These are phyloP conservation scores for Okamejei kenojei DNA, from an alignment of 2,797 vertebrate species.

Conservation along the genomic window DNA sequence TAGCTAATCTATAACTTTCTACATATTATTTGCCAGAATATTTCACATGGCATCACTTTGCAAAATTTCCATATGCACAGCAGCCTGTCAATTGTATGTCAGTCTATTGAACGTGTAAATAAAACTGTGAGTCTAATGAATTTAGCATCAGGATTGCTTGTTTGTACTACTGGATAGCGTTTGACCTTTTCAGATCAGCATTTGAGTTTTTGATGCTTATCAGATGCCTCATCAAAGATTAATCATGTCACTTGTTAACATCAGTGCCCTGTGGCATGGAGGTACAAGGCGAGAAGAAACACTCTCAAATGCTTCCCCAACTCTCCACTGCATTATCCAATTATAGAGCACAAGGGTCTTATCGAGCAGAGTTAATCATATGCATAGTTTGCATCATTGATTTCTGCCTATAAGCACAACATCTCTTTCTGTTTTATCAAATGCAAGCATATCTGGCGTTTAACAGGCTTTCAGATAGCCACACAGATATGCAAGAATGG, in stretches of 20 bases:
- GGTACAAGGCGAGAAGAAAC: too few relatives aligned
- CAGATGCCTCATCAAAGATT: neutral
- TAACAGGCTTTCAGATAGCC: too few relatives aligned
- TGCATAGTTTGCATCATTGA: neutral
- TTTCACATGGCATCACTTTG: neutral
- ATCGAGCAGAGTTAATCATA: neutral
- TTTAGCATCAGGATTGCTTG: neutral
- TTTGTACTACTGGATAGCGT: neutral
- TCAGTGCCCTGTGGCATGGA: neutral
- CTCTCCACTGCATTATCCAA: neutral
- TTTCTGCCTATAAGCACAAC: neutral
- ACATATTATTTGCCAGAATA: neutral
- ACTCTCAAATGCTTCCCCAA: neutral
- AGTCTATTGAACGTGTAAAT: neutral
- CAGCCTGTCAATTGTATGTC: neutral
- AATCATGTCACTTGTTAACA: neutral
- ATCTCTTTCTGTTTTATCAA: neutral
- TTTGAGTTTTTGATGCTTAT: neutral
- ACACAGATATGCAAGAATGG: too few relatives aligned
- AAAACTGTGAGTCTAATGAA: neutral
- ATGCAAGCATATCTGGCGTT: neutral
- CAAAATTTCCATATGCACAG: neutral
- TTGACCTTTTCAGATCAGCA: neutral
- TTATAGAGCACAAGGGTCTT: neutral
- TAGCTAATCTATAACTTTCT: slow-evolving; percentile 3